phyloP scores from a whole-genome alignment of 2,797 vertebrate species.

The Hybognathus amarus region DNA sequence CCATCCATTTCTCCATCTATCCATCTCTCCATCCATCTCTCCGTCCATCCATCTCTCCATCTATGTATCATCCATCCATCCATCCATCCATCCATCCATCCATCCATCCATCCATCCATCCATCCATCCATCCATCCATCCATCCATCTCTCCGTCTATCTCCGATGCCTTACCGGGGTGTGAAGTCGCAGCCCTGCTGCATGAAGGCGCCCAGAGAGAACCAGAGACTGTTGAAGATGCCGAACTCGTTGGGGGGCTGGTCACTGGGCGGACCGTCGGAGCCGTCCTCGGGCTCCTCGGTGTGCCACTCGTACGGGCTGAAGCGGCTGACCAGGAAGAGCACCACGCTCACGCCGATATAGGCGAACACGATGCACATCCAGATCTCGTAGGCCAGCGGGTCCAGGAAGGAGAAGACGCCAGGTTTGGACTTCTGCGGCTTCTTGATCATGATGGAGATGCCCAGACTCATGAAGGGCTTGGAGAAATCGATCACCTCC shows the following conservation, averaged over 20 bases:
- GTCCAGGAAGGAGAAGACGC: slow-evolving; percentile 98
- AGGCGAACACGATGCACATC: slow-evolving; percentile 99
- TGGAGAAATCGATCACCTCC: slow-evolving; percentile 98
- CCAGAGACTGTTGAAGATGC: slow-evolving; percentile 99
- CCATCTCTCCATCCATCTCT: too few relatives aligned
- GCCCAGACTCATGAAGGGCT: slow-evolving; percentile 98
- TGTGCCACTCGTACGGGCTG: slow-evolving; percentile 98
- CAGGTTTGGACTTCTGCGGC: slow-evolving; percentile 98
- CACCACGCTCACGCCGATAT: slow-evolving; percentile 98
- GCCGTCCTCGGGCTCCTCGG: slow-evolving; percentile 95
- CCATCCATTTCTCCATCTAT: too few relatives aligned
- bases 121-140: too few relatives aligned
- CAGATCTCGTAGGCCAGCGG: slow-evolving; percentile 98
- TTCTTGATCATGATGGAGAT: slow-evolving; percentile 99
- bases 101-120: too few relatives aligned
- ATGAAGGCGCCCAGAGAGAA: slow-evolving; percentile 99
- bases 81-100: too few relatives aligned
- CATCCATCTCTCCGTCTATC: too few relatives aligned
- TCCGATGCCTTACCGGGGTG: slow-evolving; percentile 87
- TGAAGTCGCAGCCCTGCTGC: slow-evolving; percentile 99
- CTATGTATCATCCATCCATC: too few relatives aligned
- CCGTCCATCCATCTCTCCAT: too few relatives aligned
- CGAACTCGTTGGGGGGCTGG: slow-evolving; percentile 98
- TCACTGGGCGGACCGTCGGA: slow-evolving; percentile 89
- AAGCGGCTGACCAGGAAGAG: slow-evolving; percentile 98